Conservation (phyloP, 2,797 vertebrate species). For the Mycteria americana region DNA sequence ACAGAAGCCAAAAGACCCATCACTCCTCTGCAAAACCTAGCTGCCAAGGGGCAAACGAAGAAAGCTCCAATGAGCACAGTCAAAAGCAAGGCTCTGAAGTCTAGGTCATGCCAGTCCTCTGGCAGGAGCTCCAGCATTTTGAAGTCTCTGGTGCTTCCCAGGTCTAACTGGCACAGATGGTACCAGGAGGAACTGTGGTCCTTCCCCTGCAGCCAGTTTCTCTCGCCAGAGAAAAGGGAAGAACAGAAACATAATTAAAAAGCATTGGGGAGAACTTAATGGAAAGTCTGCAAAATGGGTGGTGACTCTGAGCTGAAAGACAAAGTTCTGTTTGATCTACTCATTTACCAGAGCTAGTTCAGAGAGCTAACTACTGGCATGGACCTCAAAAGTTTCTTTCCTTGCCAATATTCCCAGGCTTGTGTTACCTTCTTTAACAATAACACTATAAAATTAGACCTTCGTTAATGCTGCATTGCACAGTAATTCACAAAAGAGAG, state of each 20-base stretch:
- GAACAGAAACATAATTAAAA: conserved; percentile 29
- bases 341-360: neutral
- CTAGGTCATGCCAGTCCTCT: neutral
- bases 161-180: neutral
- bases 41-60: neutral
- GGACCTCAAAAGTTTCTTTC: conserved; percentile 26
- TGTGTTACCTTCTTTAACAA: neutral
- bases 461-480: neutral
- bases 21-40: neutral
- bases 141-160: neutral
- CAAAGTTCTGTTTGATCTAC: conserved; percentile 23
- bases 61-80: neutral
- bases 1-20: neutral
- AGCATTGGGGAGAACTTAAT: neutral
- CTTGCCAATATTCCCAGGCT: neutral
- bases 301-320: neutral
- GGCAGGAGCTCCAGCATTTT: neutral
- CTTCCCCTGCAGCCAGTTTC: neutral
- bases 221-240: neutral
- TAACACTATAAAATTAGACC: conserved; percentile 7
- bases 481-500: neutral
- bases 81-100: neutral
- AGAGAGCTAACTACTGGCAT: conserved; percentile 5
- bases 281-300: neutral
- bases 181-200: neutral